These are phyloP conservation scores for Oxyruncus cristatus DNA, from an alignment of 2,113 vertebrate species.

Conservation along the genomic window DNA sequence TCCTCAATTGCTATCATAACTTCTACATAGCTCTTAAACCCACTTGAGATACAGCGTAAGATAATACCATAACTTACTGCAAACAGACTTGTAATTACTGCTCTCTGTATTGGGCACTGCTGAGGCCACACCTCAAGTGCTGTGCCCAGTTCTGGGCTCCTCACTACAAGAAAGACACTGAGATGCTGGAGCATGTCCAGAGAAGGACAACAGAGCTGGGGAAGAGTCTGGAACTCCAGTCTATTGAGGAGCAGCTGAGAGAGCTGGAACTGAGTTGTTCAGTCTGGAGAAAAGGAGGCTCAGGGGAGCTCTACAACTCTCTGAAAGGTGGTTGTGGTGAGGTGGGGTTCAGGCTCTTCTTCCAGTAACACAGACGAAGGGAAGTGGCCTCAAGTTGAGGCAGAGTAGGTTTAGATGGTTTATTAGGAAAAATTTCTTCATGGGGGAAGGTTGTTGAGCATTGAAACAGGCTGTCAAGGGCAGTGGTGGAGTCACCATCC, in stretches of 20 bases:
- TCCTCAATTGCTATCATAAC: background rate
- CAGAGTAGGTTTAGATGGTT: background rate
- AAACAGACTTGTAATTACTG: background rate
- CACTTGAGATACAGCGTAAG: background rate
- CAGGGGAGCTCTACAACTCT: rapidly evolving
- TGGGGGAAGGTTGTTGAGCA: background rate
- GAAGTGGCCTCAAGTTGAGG: background rate
- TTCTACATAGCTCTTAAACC: background rate
- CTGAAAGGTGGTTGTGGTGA: background rate
- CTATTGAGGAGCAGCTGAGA: background rate
- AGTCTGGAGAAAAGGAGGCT: background rate
- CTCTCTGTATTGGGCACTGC: background rate
- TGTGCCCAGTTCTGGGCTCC: background rate
- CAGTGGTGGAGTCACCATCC: background rate
- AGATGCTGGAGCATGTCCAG: background rate
- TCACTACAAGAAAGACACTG: background rate
- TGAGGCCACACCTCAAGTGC: rapidly evolving
- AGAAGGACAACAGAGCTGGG: rapidly evolving
- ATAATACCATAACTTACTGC: background rate
- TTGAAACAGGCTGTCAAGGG: background rate
- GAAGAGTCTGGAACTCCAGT: background rate
- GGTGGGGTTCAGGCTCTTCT: background rate
- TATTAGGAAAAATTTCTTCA: background rate
- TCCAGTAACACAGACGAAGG: no score
- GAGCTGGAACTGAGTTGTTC: rapidly evolving